Evolutionary conservation across 2,113 vertebrate species (phyloP).

Genomic region (Malurus alboscapulatus): DNA sequence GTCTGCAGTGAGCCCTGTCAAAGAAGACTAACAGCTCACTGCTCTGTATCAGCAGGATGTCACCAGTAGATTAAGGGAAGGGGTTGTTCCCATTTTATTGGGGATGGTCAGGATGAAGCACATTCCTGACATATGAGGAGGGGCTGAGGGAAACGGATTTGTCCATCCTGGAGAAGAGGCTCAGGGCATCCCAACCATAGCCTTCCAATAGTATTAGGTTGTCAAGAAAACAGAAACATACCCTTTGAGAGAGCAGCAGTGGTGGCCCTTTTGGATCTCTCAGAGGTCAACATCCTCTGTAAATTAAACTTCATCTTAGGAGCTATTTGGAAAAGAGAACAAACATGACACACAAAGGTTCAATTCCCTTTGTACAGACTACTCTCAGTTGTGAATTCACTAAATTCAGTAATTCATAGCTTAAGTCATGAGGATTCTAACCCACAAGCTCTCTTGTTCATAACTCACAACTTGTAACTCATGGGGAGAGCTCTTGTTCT

Average conservation of each 20-base stretch:
- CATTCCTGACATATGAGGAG: rapidly evolving
- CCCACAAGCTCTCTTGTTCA: neutral
- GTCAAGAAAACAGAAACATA: neutral
- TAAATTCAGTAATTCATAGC: neutral
- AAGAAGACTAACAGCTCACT: neutral
- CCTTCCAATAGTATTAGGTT: neutral
- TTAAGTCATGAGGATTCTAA: neutral
- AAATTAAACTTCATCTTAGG: neutral
- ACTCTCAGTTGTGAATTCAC: neutral
- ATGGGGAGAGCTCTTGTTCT: neutral
- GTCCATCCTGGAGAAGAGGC: neutral
- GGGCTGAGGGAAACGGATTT: neutral
- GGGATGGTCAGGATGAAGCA: neutral
- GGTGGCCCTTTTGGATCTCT: neutral
- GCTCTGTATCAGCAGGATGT: neutral
- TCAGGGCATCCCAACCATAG: neutral
- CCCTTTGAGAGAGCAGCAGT: neutral
- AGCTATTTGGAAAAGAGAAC: neutral
- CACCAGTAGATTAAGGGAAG: neutral
- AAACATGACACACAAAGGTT: neutral
- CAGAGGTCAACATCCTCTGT: neutral
- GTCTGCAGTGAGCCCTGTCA: neutral
- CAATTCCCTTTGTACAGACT: neutral
- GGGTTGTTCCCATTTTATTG: neutral
- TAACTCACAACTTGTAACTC: rapidly evolving